These are phyloP conservation scores for Nephotettix cincticeps DNA, from an alignment of 1,140 invertebrate genomes.

Conservation along the genomic window DNA sequence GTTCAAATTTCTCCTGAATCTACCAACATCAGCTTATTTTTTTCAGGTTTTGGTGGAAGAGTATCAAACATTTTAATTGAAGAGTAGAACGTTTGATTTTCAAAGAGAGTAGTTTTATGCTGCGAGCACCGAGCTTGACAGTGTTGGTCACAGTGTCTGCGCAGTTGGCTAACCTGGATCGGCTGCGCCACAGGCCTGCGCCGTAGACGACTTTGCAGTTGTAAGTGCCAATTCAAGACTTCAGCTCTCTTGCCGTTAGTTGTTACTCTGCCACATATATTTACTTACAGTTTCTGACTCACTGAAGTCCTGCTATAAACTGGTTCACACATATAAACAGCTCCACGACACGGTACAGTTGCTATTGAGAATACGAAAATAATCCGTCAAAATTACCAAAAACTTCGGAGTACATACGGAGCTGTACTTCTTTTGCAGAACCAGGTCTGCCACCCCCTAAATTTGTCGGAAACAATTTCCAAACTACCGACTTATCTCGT, in stretches of 20 bases:
- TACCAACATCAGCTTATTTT: too few species aligned
- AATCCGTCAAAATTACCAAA: background rate
- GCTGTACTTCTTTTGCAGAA: background rate
- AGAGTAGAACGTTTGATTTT: too few species aligned
- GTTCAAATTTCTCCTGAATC: too few species aligned
- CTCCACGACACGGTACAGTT: background rate
- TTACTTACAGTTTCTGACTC: background rate
- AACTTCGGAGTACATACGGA: background rate
- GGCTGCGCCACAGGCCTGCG: background rate
- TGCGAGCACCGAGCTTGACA: too few species aligned
- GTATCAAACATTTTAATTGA: too few species aligned
- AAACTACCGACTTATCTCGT: too few species aligned
- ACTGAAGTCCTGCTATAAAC: background rate
- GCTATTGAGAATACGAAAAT: background rate
- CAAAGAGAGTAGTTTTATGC: too few species aligned
- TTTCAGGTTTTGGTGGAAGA: too few species aligned
- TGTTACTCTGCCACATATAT: background rate
- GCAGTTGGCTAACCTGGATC: too few species aligned
- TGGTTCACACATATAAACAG: background rate
- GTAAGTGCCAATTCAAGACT: background rate
- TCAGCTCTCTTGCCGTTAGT: background rate
- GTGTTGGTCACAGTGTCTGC: too few species aligned
- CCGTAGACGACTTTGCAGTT: background rate
- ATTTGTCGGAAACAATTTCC: too few species aligned
- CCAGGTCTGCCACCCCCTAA: background rate